A percentile compares a stretch with the other conserved stretches of the same genome.
Evolutionary conservation across 2,888 invertebrate species (phyloP).

Genomic region (Pseudanteris insignis): DNA sequence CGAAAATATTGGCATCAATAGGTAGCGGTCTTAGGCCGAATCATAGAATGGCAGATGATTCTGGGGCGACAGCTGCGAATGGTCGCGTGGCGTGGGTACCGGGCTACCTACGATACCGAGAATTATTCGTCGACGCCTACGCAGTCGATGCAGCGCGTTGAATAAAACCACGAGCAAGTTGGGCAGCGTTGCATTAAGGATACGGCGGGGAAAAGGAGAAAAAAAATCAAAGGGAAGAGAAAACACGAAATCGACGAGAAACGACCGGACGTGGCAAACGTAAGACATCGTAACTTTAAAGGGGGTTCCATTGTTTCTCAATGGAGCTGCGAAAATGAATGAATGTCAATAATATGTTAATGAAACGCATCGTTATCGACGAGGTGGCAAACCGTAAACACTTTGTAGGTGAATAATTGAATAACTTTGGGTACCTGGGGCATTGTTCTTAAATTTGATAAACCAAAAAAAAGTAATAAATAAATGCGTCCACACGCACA

Average conservation of each 20-base stretch:
- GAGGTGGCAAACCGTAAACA: too few species aligned
- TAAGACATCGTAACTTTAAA: slow-evolving; percentile 16
- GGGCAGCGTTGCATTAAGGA: not conserved
- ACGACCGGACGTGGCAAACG: slow-evolving; percentile 7
- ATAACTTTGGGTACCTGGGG: too few species aligned
- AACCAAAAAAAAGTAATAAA: too few species aligned
- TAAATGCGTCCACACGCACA: too few species aligned
- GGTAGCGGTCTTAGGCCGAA: slow-evolving; percentile 13
- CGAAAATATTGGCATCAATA: slow-evolving; percentile 26
- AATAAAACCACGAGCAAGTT: too few species aligned
- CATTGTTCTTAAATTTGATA: too few species aligned
- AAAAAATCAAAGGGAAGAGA: not conserved
- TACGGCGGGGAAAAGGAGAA: not conserved
- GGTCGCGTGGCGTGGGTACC: slow-evolving; percentile 39
- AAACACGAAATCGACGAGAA: slow-evolving; percentile 13
- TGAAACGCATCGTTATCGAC: slow-evolving; percentile 7
- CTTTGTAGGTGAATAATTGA: too few species aligned
- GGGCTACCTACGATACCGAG: slow-evolving; percentile 30
- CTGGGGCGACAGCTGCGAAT: slow-evolving; percentile 22
- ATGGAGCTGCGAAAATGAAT: slow-evolving; percentile 28
- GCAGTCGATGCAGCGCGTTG: slow-evolving; percentile 13
- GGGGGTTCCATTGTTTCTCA: slow-evolving; percentile 26
- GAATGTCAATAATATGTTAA: slow-evolving; percentile 13
- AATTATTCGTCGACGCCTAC: slow-evolving; percentile 31
- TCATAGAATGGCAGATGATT: slow-evolving; percentile 29